Evolutionary conservation across 2,888 invertebrate genomes (phyloP), one percentile per base, ranked within the genome.

Genomic region (Xylophagus ater): DNA sequence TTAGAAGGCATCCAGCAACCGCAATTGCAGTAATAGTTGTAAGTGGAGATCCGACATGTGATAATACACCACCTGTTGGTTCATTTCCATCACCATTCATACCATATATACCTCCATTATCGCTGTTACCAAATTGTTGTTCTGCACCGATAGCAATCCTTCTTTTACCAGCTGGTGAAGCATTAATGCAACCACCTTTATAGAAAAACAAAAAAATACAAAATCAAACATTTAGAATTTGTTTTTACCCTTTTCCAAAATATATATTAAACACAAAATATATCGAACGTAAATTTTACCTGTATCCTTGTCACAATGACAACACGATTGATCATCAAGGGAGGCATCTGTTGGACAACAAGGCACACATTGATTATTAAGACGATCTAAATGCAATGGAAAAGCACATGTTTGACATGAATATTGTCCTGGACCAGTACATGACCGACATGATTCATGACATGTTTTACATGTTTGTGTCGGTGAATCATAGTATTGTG

Each of bases 361-460:
- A 20, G 77, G 75, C 51, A 82, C 80, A 55, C 83, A 84, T 57
- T 81, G 80, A 53, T 78, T 81, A 63, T 81, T 82, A 47, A 79
- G 62, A 51, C 78, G 74, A 55, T 81, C 79, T 45, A 81, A 59
- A 53, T 74, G 73, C 26, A 78, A 55, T 1, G 81, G 81, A 34
- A 71, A 67, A 9, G 74, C 71, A 52, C 81, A 83, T 2, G 72
- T 71, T 13, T 73, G 69, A 53, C 80, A 82, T 43, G 77, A 78
- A 55, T 75, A 78, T 50, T 72, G 75, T 0, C 79, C 79, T 0
- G 78, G 74, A 0, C 79, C 81, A 2, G 73, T 72, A 54, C 82
- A 82, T 1, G 76, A 74, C 40, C 74, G 70, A 51, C 82, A 82
- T 4, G 75, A 70, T 1, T 68, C 57, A 47, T 81, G 75, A 47